A percentile compares a stretch with the other conserved stretches of the same genome.
phyloP scores from a whole-genome alignment of 2,113 vertebrate genomes.

The Ictidomys tridecemlineatus region DNA sequence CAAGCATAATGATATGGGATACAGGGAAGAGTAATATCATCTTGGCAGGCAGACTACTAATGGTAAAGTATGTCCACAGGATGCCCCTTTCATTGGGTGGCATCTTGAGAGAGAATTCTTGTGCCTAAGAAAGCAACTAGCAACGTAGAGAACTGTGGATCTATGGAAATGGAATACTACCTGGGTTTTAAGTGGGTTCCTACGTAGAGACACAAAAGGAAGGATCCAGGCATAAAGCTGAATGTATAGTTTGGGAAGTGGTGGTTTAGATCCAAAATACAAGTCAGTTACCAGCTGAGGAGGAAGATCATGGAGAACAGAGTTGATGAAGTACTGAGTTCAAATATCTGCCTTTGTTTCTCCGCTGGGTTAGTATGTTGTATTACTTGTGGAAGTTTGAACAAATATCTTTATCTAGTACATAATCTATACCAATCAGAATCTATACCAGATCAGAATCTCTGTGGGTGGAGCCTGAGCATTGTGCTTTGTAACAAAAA shows the following conservation, averaged over 20 bases:
- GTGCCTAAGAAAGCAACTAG: background rate
- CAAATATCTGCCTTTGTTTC: background rate
- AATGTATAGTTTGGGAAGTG: background rate
- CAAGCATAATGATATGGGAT: background rate
- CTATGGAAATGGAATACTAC: background rate
- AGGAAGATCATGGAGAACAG: background rate
- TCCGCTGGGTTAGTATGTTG: background rate
- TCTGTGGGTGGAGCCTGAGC: background rate
- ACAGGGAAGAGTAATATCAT: background rate
- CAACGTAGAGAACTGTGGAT: background rate
- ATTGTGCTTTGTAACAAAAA: conserved; percentile 23
- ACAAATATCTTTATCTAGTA: background rate
- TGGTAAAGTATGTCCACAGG: background rate
- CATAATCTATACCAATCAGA: background rate
- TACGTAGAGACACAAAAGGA: background rate
- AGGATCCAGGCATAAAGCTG: background rate
- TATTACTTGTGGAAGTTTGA: background rate
- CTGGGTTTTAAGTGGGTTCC: background rate
- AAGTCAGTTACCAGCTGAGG: background rate
- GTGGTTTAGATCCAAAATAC: background rate
- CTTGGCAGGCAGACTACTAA: background rate
- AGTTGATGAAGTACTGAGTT: background rate
- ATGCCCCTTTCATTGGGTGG: background rate
- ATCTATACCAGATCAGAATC: background rate
- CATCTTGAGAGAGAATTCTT: background rate